Evolutionary conservation across 2,113 vertebrate species (phyloP).

Genomic region (Capreolus pygargus): DNA sequence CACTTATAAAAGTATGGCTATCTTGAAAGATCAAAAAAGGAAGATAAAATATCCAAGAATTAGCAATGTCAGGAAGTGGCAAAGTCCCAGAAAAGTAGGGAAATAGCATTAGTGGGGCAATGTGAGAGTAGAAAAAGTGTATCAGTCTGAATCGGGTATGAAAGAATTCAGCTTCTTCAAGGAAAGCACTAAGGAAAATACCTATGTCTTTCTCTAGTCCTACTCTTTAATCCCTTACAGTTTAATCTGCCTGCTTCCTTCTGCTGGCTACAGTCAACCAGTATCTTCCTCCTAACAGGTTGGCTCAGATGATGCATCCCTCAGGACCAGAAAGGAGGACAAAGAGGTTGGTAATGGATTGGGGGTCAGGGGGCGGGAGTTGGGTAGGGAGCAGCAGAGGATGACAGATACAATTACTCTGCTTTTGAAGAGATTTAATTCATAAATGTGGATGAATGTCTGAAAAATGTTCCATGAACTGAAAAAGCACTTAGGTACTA

Average conservation of each 20-base stretch:
- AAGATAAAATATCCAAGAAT: background rate
- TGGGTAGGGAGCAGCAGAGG: background rate
- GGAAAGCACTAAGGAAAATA: background rate
- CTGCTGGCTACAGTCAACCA: background rate
- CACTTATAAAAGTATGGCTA: background rate
- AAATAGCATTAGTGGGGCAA: background rate
- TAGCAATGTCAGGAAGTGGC: background rate
- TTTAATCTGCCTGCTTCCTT: background rate
- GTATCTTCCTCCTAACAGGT: background rate
- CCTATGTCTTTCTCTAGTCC: background rate
- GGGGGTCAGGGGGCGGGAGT: fast-evolving
- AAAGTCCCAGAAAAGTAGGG: background rate
- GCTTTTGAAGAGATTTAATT: background rate
- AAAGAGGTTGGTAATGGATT: background rate
- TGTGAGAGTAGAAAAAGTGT: fast-evolving
- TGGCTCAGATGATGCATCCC: background rate
- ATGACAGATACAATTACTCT: background rate
- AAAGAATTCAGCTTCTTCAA: background rate
- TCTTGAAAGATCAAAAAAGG: background rate
- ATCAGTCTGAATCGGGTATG: background rate
- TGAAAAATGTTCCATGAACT: background rate
- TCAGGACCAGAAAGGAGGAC: background rate
- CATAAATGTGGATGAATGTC: background rate
- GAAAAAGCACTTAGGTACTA: background rate
- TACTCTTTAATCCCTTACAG: background rate